Conservation (phyloP, 2,888 invertebrate species). For the Polietes domitor region DNA sequence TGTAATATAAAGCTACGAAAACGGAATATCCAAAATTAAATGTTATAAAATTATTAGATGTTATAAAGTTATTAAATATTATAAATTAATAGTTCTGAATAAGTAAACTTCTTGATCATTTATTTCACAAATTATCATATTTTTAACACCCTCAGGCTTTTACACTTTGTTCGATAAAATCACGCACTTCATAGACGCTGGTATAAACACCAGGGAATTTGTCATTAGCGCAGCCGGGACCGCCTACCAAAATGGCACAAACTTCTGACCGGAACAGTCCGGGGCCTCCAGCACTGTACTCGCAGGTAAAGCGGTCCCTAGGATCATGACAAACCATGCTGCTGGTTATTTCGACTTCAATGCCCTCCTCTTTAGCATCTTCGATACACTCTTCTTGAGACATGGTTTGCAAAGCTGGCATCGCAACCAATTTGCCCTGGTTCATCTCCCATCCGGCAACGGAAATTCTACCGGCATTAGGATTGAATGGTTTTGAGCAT, state of each 20-base stretch:
- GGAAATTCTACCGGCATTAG: background rate
- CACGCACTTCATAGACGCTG: background rate
- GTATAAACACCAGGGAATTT: constrained; percentile 9
- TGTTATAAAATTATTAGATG: no score
- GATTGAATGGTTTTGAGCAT: background rate
- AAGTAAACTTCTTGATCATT: no score
- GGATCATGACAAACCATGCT: background rate
- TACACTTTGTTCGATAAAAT: constrained; percentile 1
- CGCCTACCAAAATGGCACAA: background rate
- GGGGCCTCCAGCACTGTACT: background rate
- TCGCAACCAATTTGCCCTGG: background rate
- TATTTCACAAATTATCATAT: no score
- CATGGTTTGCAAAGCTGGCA: background rate
- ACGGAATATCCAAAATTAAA: no score
- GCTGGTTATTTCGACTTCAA: background rate
- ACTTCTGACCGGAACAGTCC: background rate
- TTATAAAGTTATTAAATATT: no score
- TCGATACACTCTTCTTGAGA: background rate
- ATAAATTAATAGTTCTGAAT: no score
- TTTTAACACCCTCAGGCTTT: no score
- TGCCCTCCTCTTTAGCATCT: background rate
- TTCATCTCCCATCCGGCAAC: background rate
- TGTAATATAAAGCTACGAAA: no score
- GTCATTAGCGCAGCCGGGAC: background rate
- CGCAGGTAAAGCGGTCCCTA: background rate